A percentile compares a stretch with the other conserved stretches of the same genome.
These are phyloP conservation scores for Lutjanus campechanus DNA, from an alignment of 2,797 vertebrate species.

Conservation along the genomic window DNA sequence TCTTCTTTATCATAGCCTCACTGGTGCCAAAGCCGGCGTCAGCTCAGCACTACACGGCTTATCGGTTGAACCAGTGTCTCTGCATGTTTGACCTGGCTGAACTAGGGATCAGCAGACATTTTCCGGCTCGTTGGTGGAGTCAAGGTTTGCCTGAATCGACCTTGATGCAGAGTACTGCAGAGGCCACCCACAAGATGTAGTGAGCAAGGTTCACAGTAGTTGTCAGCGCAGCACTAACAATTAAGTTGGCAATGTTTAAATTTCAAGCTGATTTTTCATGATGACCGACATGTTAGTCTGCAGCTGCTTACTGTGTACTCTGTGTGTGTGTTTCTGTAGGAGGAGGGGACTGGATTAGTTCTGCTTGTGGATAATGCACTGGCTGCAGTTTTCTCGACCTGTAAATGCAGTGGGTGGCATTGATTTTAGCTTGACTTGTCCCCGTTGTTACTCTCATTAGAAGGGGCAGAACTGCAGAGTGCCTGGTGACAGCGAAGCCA, in stretches of 20 bases:
- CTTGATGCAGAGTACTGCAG: constrained; percentile 55
- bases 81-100: constrained; percentile 50
- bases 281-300: neutral
- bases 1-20: constrained; percentile 25
- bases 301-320: constrained; percentile 5
- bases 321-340: constrained; percentile 24
- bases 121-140: constrained; percentile 41
- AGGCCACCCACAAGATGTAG: constrained; percentile 49
- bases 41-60: constrained; percentile 34
- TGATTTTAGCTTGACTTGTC: constrained; percentile 63
- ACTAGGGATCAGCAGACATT: constrained; percentile 53
- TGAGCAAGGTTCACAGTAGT: neutral
- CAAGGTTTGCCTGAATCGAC: constrained; percentile 53
- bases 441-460: constrained; percentile 50
- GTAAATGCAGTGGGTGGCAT: constrained; percentile 65
- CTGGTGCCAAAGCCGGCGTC: constrained; percentile 32
- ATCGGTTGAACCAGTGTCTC: constrained; percentile 40
- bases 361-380: constrained; percentile 51
- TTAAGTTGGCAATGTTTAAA: neutral
- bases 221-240: constrained; percentile 10
- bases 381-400: constrained; percentile 52
- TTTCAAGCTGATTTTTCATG: constrained; percentile 13
- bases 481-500: constrained; percentile 25
- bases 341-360: constrained; percentile 51
- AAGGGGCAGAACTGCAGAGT: constrained; percentile 47